These are phyloP conservation scores for Gymnosoma rotundatum DNA, from an alignment of 2,888 invertebrate species.

Conservation along the genomic window DNA sequence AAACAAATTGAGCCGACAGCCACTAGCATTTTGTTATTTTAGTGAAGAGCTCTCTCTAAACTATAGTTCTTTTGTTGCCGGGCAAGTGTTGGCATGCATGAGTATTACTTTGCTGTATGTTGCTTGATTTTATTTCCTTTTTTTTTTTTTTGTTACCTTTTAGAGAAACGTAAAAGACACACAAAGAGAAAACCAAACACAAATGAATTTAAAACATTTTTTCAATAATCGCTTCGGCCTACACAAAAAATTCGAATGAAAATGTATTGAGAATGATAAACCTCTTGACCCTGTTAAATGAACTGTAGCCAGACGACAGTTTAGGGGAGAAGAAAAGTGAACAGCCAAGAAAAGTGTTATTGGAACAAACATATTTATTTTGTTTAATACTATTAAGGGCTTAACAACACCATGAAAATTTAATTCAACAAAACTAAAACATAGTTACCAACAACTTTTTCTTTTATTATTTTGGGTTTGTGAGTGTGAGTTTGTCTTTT, in stretches of 20 bases:
- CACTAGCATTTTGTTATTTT: conserved; percentile 28
- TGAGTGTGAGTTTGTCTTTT: conserved; percentile 1
- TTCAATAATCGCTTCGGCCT: conserved; percentile 5
- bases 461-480: not conserved
- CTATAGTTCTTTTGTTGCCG: conserved; percentile 48
- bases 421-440: conserved; percentile 10
- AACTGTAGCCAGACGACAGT: too few relatives aligned
- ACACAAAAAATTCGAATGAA: conserved; percentile 16
- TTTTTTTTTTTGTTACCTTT: conserved; percentile 20
- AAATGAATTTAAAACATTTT: conserved; percentile 9
- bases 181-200: not conserved
- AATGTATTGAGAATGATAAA: conserved; percentile 6
- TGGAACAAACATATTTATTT: conserved; percentile 21
- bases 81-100: conserved; percentile 46
- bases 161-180: conserved; percentile 17
- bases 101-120: conserved; percentile 26
- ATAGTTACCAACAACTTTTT: conserved; percentile 26
- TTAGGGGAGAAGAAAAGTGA: not conserved
- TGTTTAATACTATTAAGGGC: conserved; percentile 52
- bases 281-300: conserved; percentile 53
- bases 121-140: conserved; percentile 18
- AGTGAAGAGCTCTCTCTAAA: conserved; percentile 47
- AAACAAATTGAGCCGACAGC: conserved; percentile 58
- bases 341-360: conserved; percentile 53
- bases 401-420: conserved; percentile 42